Percentiles rank a stretch among this genome's conserved stretches.
Evolutionary conservation across 2,888 invertebrate species (phyloP).

Genomic region (Teinopalpus imperialis): DNA sequence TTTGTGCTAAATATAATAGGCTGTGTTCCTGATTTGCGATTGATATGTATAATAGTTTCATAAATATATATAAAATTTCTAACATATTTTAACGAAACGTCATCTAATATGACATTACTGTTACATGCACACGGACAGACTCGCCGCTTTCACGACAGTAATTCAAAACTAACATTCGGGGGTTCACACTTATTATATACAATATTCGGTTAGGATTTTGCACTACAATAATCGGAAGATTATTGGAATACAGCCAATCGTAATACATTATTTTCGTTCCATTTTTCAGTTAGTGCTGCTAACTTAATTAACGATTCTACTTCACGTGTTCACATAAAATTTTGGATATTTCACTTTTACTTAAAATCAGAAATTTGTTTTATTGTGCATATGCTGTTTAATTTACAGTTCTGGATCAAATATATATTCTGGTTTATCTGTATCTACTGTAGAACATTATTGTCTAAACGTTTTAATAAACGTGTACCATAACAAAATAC

Average conservation of each 20-base stretch:
- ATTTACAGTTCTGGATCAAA: too few relatives aligned
- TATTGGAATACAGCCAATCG: constrained; percentile 20
- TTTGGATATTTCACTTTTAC: too few relatives aligned
- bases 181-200: background rate
- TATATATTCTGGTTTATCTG: too few relatives aligned
- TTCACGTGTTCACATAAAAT: constrained; percentile 5
- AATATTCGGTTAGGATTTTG: constrained; percentile 9
- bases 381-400: too few relatives aligned
- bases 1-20: too few relatives aligned
- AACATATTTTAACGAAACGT: background rate
- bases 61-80: too few relatives aligned
- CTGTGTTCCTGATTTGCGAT: too few relatives aligned
- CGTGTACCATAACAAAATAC: too few relatives aligned
- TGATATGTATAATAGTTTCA: too few relatives aligned
- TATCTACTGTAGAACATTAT: too few relatives aligned
- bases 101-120: constrained; percentile 1
- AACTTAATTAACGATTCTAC: constrained; percentile 15
- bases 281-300: constrained; percentile 18
- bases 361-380: too few relatives aligned
- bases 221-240: constrained; percentile 13
- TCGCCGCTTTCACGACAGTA: constrained; percentile 4
- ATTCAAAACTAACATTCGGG: constrained; percentile 12
- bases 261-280: constrained; percentile 22
- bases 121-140: background rate
- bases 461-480: too few relatives aligned